Conservation (phyloP, 2,888 invertebrate genomes). For the Agrypnus murinus region DNA sequence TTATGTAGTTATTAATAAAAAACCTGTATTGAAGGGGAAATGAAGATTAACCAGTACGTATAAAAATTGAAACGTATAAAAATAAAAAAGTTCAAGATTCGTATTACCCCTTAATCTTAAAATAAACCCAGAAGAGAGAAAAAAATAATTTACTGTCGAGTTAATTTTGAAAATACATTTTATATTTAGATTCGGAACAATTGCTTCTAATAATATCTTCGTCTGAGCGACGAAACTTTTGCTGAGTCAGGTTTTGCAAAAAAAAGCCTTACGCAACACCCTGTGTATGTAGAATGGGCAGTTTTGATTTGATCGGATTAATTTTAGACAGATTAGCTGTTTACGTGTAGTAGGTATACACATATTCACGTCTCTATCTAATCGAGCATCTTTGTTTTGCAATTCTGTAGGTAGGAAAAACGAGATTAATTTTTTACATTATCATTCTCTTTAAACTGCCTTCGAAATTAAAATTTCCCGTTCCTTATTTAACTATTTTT, state of each 20-base stretch:
- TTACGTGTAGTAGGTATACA: constrained; percentile 27
- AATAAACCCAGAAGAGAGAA: constrained; percentile 3
- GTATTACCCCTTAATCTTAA: neutral
- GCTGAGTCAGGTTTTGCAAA: constrained; percentile 17
- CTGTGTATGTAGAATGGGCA: constrained; percentile 32
- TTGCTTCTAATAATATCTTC: constrained; percentile 24
- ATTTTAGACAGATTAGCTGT: constrained; percentile 34
- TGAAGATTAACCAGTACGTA: neutral
- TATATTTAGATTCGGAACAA: constrained; percentile 25
- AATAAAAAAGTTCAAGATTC: constrained; percentile 14
- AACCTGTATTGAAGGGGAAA: too few species aligned
- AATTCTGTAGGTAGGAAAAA: constrained; percentile 22
- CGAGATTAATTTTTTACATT: constrained; percentile 2
- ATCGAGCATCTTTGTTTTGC: constrained; percentile 34
- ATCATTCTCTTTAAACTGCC: neutral
- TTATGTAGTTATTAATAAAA: too few species aligned
- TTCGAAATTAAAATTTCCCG: neutral
- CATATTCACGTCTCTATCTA: constrained; percentile 33
- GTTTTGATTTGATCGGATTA: constrained; percentile 32
- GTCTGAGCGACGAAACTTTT: constrained; percentile 15
- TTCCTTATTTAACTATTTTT: neutral
- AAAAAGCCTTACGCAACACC: constrained; percentile 41
- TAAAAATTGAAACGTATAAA: neutral
- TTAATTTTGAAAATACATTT: constrained; percentile 10
- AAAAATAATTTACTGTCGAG: constrained; percentile 8